Base-by-base conservation (phyloP, 2,888 invertebrate genomes). In the Melieria crassipennis region DNA sequence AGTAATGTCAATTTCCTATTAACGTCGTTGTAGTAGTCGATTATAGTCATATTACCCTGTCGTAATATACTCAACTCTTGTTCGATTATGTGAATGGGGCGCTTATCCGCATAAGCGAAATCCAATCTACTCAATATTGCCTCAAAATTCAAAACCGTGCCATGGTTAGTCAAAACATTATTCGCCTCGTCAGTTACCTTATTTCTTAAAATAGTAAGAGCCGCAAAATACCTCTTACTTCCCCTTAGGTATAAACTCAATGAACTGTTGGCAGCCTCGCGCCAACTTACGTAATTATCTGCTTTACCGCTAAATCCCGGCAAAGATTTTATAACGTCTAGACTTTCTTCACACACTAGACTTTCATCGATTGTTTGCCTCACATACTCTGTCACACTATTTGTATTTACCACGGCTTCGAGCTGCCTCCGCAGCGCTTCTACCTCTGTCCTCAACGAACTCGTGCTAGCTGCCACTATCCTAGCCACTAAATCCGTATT, bases 81-180 rank as follows among this genome's bases (percentile, higher is more conserved):
- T 56, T 75, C 70, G 43, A 73, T 63, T 5, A 73, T 63, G 58
- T 75, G 73, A 6, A 62, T 11, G 5, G 72, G 70, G 1, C 70
- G 64, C 45, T 71, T 75, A 45, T 73, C 72, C 4, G 72, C 63
- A 47, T 70, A 75, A 1, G 70, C 58, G 11, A 75, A 72, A 57
- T 73, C 70, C 30, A 73, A 50, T 11, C 70, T 43, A 6, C 55
- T 47, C 7, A 75, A 70, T 7, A 73, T 70, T 5, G 69, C 71
- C 7, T 75, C 73, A 47, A 60, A 67, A 42, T 75, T 71, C 30
- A 75, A 9, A 7, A 75, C 72, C 1, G 72, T 72, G 3, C 72
- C 72, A 16, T 75, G 72, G 42, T 70, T 72, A 2, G 69, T 63
- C 4, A 73, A 16, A 4, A 30, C 13, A 46, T 70, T 70, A 13